Evolutionary conservation across 2,113 vertebrate genomes (phyloP).

Genomic region (Circaetus cinerascens): DNA sequence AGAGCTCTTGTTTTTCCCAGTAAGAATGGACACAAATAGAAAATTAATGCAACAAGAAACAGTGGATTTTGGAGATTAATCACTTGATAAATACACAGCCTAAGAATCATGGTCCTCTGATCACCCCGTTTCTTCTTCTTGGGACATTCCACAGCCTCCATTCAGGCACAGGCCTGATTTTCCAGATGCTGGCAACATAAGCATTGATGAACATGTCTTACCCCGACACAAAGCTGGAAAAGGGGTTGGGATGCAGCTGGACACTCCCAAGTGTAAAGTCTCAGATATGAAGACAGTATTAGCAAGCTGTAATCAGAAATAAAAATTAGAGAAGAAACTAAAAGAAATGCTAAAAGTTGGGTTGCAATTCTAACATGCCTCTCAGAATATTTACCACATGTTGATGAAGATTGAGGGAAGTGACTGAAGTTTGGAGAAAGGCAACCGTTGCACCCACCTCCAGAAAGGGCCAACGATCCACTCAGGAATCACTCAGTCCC

Average conservation of each 20-base stretch:
- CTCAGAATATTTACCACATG: neutral
- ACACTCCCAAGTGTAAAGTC: neutral
- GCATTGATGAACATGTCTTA: neutral
- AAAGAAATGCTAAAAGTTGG: neutral
- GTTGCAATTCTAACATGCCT: neutral
- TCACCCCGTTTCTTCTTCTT: neutral
- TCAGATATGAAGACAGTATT: neutral
- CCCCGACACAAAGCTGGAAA: neutral
- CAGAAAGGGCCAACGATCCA: neutral
- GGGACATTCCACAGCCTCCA: neutral
- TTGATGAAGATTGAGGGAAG: neutral
- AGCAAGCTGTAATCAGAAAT: neutral
- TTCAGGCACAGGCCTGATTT: neutral
- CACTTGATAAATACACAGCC: neutral
- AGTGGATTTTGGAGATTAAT: neutral
- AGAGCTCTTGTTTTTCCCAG: neutral
- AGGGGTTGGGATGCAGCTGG: neutral
- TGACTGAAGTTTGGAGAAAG: neutral
- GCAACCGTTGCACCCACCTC: neutral
- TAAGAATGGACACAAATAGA: neutral
- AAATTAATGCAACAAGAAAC: neutral
- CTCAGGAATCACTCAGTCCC: neutral
- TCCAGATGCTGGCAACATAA: neutral
- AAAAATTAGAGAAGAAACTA: neutral
- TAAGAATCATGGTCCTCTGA: neutral